A percentile compares a stretch with the other conserved stretches of the same genome.
These are phyloP conservation scores for Pygocentrus nattereri DNA, from an alignment of 2,797 vertebrate species.

Conservation along the genomic window DNA sequence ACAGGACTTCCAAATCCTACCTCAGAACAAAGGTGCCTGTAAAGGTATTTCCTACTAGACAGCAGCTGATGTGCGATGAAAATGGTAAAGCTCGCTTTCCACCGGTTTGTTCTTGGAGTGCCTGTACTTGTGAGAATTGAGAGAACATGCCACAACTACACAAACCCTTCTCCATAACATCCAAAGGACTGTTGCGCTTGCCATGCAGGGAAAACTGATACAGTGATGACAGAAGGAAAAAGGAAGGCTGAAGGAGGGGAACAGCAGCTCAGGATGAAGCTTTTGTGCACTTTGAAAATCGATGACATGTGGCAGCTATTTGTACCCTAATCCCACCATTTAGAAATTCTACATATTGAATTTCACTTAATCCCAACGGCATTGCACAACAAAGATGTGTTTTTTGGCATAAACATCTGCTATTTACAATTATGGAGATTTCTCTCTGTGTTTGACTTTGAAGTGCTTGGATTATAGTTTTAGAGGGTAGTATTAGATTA, in stretches of 20 bases:
- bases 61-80: slow-evolving; percentile 35
- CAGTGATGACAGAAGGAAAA: slow-evolving; percentile 1
- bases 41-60: neutral
- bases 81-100: slow-evolving; percentile 19
- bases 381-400: slow-evolving; percentile 6
- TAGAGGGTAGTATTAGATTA: neutral
- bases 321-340: slow-evolving; percentile 58
- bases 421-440: neutral
- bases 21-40: neutral
- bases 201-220: slow-evolving; percentile 15
- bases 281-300: slow-evolving; percentile 51
- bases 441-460: neutral
- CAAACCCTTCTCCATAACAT: slow-evolving; percentile 32
- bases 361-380: slow-evolving; percentile 55
- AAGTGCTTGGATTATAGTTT: neutral
- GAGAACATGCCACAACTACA: slow-evolving; percentile 22
- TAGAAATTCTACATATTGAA: slow-evolving; percentile 61
- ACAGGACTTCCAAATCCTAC: neutral
- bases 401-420: slow-evolving; percentile 39
- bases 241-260: neutral
- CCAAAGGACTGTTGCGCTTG: slow-evolving; percentile 13
- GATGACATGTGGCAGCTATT: slow-evolving; percentile 64
- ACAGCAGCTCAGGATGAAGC: slow-evolving; percentile 3
- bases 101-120: slow-evolving; percentile 36
- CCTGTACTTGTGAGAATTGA: slow-evolving; percentile 14